phyloP scores from a whole-genome alignment of 1,140 invertebrate genomes.

The Teleogryllus occipitalis region DNA sequence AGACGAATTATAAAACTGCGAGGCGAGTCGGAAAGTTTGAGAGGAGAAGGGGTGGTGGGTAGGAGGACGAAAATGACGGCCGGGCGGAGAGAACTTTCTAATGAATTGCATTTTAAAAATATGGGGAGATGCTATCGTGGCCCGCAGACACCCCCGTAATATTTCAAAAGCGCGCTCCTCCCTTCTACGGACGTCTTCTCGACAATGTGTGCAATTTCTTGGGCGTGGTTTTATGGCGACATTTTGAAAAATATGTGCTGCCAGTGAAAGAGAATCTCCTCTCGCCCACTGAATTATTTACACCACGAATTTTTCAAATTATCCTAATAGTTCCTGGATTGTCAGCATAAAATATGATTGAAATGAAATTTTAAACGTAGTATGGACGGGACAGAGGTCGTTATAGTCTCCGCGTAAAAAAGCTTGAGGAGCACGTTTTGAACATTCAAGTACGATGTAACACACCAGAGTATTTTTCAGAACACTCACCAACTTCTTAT shows the following conservation, averaged over 20 bases:
- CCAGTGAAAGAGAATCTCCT: background rate
- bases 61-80: background rate
- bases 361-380: no score
- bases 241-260: background rate
- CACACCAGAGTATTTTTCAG: no score
- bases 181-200: background rate
- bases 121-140: background rate
- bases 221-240: background rate
- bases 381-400: no score
- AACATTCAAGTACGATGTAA: no score
- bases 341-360: no score
- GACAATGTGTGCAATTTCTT: background rate
- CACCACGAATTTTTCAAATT: background rate
- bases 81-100: background rate
- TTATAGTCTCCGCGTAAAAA: no score
- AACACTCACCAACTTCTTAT: no score
- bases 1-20: conserved; percentile 4
- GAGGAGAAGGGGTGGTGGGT: background rate
- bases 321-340: background rate
- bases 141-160: background rate
- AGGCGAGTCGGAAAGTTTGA: background rate
- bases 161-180: background rate
- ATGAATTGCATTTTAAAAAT: conserved; percentile 1
- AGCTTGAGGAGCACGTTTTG: no score
- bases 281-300: background rate